Evolutionary conservation across 2,797 vertebrate species (phyloP).

Genomic region (Alfaro cultratus): DNA sequence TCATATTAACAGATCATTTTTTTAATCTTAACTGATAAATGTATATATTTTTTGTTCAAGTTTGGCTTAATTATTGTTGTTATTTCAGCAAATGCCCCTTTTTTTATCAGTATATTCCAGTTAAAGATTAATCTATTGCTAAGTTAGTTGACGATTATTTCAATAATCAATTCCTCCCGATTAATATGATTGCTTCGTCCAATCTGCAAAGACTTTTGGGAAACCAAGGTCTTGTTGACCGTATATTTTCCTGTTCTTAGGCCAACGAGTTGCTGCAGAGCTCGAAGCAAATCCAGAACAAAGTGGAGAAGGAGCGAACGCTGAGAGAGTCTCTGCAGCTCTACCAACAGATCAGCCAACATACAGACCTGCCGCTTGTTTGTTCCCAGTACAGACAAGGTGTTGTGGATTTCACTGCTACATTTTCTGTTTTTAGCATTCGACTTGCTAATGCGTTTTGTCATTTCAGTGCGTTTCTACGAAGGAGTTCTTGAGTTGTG

Average conservation of each 20-base stretch:
- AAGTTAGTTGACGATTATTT: too few species aligned
- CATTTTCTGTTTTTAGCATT: not conserved
- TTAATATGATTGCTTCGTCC: too few species aligned
- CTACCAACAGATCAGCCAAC: slow-evolving; percentile 96
- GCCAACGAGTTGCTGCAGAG: slow-evolving; percentile 96
- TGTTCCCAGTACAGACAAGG: slow-evolving; percentile 97
- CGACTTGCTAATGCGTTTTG: not conserved
- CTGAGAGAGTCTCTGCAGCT: slow-evolving; percentile 91
- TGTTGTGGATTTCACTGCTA: slow-evolving; percentile 47
- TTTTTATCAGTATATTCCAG: too few species aligned
- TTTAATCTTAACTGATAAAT: too few species aligned
- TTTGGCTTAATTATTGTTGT: too few species aligned
- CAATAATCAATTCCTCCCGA: too few species aligned
- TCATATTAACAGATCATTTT: too few species aligned
- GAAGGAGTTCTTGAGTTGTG: slow-evolving; percentile 96
- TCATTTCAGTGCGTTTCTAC: slow-evolving; percentile 91
- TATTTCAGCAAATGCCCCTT: too few species aligned
- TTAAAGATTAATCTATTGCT: too few species aligned
- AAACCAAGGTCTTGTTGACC: not conserved
- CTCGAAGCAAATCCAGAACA: slow-evolving; percentile 92
- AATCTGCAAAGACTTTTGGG: not conserved
- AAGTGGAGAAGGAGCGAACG: slow-evolving; percentile 90
- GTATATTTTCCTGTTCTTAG: slow-evolving; percentile 67
- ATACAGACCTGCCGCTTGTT: slow-evolving; percentile 92
- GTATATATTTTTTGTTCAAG: too few species aligned